These are phyloP conservation scores for Gulo gulo DNA, from an alignment of 2,113 vertebrate genomes.

Conservation along the genomic window DNA sequence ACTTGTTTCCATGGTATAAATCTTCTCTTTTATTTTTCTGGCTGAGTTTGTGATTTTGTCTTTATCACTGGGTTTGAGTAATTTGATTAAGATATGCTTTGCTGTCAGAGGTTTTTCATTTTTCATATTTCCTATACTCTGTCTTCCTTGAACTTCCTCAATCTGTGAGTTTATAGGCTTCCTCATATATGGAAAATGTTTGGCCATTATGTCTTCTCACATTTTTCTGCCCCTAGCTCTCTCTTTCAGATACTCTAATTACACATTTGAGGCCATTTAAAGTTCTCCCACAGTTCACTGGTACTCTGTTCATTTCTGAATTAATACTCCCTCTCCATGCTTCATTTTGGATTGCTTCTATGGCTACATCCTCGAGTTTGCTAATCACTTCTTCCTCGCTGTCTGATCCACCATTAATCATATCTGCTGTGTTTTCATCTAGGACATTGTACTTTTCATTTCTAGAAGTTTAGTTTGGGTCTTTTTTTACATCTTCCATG, in stretches of 20 bases:
- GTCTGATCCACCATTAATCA: neutral
- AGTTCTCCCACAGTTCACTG: neutral
- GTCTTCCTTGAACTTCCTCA: neutral
- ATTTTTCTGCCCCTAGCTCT: neutral
- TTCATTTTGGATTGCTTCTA: neutral
- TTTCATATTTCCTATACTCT: too few species aligned
- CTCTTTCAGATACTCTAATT: neutral
- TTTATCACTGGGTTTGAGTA: neutral
- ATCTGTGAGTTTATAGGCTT: neutral
- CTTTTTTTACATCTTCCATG: neutral
- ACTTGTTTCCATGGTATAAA: fast-evolving
- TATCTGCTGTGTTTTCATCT: neutral
- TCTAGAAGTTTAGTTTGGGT: neutral
- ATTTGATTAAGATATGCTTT: neutral
- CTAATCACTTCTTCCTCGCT: neutral
- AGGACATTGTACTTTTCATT: neutral
- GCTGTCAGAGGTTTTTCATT: neutral
- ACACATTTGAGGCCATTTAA: too few species aligned
- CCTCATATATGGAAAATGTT: neutral
- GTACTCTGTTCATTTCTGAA: neutral
- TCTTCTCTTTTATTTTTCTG: too few species aligned
- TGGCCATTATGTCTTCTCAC: neutral
- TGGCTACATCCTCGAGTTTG: neutral
- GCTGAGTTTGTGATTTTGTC: too few species aligned
- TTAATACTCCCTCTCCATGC: neutral